Percentiles rank a stretch among this genome's conserved stretches.
These are phyloP conservation scores for Pangasius mekongensis DNA, from an alignment of 2,797 vertebrate species.

Conservation along the genomic window DNA sequence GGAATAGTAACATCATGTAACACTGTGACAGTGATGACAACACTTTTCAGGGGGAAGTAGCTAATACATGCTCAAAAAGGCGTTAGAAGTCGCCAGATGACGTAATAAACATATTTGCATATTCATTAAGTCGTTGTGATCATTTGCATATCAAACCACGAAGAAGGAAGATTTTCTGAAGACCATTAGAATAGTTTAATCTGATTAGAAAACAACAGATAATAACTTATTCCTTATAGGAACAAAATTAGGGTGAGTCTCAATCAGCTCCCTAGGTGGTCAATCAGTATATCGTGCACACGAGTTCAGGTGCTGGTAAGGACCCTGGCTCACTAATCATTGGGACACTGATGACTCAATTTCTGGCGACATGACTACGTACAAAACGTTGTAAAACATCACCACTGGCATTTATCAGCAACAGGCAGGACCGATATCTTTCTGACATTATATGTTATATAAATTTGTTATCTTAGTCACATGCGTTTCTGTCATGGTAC, in stretches of 20 bases:
- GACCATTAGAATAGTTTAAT: background rate
- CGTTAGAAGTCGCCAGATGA: background rate
- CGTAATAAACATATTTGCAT: background rate
- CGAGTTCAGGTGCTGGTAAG: too few relatives aligned
- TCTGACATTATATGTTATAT: too few relatives aligned
- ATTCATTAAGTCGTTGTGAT: background rate
- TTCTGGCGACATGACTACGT: too few relatives aligned
- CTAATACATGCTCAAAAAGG: background rate
- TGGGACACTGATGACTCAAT: too few relatives aligned
- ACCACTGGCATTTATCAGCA: too few relatives aligned
- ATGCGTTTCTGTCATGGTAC: too few relatives aligned
- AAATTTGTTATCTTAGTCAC: too few relatives aligned
- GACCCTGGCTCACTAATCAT: too few relatives aligned
- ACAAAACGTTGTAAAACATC: too few relatives aligned
- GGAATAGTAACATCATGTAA: background rate
- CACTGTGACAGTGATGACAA: background rate
- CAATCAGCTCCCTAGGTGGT: too few relatives aligned
- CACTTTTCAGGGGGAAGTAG: background rate
- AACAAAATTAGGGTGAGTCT: background rate
- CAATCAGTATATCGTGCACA: too few relatives aligned
- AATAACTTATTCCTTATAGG: background rate
- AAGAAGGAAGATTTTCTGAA: background rate
- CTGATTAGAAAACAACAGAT: background rate
- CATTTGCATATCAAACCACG: background rate
- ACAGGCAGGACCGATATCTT: too few relatives aligned